Evolutionary conservation across 2,797 vertebrate genomes (phyloP), one percentile per base, ranked within the genome.

Genomic region (Huso huso): DNA sequence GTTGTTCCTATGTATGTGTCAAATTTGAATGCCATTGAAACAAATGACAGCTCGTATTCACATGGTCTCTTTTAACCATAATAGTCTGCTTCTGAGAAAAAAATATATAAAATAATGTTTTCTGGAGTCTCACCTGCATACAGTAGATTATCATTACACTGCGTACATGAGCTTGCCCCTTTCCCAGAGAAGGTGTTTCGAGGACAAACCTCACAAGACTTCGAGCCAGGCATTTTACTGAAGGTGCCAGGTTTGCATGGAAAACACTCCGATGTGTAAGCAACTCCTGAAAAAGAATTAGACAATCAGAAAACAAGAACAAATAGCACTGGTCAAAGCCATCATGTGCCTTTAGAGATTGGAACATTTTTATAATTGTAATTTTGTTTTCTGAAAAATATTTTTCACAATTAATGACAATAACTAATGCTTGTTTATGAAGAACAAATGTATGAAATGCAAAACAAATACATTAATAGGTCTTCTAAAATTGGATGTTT

Each of bases 181-280:
- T 93, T 93, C 70, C 90, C 90, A 9, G 97, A 95, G 66, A 86
- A 95, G 18, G 91, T 93, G 81, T 98, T 89, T 71, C 91, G 87
- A 52, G 93, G 93, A 67, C 97, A 99, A 70, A 86, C 52, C 4
- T 90, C 85, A 75, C 96, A 99, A 0, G 77, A 78, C 61, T 93
- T 93, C 0, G 94, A 94, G 10, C 97, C 94, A 0, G 93, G 90
- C 37, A 74, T 77, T 23, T 81, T 84, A 71, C 93, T 98, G 79
- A 93, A 98, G 0, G 90, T 95, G 12, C 97, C 96, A 0, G 93
- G 89, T 64, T 95, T 96, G 79, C 97, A 99, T 0, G 89, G 92
- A 3, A 97, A 99, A 78, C 97, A 99, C 79, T 95, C 93, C 0
- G 97, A 99, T 0, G 96, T 96, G 72, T 99, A 99, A 0, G 96